Evolutionary conservation across 2,113 vertebrate species (phyloP).

Genomic region (Caloenas nicobarica): DNA sequence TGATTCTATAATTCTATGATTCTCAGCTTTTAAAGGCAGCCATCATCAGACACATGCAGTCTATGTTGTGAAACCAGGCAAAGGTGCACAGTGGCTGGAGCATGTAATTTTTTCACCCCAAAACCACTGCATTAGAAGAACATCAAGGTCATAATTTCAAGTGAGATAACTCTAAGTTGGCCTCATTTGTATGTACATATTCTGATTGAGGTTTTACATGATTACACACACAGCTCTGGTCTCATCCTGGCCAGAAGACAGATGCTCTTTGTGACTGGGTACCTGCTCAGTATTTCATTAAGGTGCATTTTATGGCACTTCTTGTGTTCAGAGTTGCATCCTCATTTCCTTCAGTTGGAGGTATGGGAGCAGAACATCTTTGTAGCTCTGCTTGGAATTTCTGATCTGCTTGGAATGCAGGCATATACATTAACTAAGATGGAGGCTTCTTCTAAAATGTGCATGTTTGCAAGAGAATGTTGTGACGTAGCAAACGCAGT

Average conservation of each 20-base stretch:
- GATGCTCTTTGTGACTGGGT: background rate
- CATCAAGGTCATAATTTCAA: background rate
- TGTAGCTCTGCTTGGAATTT: background rate
- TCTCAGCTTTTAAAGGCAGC: background rate
- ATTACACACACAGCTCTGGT: background rate
- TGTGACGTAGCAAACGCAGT: background rate
- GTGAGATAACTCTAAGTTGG: background rate
- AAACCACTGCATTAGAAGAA: background rate
- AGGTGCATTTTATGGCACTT: background rate
- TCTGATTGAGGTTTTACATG: background rate
- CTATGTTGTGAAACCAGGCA: background rate
- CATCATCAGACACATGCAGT: background rate
- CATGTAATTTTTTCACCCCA: background rate
- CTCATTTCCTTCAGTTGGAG: background rate
- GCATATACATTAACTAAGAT: background rate
- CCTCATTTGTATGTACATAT: background rate
- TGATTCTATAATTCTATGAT: background rate
- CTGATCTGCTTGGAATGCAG: background rate
- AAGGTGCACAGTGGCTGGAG: background rate
- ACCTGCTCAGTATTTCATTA: background rate
- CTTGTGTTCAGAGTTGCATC: background rate
- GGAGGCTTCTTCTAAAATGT: background rate
- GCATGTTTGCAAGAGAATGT: background rate
- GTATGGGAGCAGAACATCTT: background rate
- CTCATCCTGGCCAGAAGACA: background rate